Evolutionary conservation across 2,797 vertebrate genomes (phyloP).

Genomic region (Spheniscus humboldti): DNA sequence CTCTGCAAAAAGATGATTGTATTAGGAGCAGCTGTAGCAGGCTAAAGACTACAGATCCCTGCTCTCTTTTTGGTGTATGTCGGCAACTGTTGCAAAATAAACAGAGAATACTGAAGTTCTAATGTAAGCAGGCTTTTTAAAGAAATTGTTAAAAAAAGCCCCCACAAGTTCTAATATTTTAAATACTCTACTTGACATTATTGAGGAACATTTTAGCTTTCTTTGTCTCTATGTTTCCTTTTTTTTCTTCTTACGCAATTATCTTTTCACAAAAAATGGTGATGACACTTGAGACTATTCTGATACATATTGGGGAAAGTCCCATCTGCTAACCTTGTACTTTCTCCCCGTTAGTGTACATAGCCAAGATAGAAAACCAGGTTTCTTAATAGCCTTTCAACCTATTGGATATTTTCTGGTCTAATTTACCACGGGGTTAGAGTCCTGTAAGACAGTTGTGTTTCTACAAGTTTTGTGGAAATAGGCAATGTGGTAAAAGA

Average conservation of each 20-base stretch:
- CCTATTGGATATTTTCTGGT: neutral
- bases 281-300: neutral
- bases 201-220: neutral
- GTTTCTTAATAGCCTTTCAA: neutral
- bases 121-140: neutral
- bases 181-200: neutral
- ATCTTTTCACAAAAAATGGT: neutral
- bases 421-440: neutral
- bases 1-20: neutral
- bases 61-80: neutral
- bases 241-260: neutral
- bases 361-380: neutral
- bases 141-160: neutral
- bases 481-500: neutral
- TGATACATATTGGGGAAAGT: accelerated
- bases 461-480: neutral
- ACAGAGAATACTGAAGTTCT: neutral
- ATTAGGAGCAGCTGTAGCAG: neutral
- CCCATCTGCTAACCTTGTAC: neutral
- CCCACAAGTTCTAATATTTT: neutral
- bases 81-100: neutral
- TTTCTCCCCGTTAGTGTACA: neutral
- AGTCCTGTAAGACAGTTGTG: neutral
- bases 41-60: neutral
- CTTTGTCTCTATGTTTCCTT: neutral